Evolutionary conservation across 2,113 vertebrate species (phyloP).

Genomic region (Rattus rattus): DNA sequence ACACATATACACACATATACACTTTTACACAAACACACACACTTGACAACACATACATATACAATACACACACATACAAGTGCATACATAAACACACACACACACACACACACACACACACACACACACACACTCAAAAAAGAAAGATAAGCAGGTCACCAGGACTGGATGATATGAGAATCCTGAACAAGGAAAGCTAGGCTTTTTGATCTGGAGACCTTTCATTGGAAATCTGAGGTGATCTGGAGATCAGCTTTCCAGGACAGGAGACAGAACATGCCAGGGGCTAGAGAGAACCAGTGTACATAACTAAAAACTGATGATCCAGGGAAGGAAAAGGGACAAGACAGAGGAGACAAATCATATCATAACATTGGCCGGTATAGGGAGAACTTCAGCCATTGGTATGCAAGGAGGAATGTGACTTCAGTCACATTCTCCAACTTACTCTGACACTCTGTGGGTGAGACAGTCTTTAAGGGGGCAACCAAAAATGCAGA

Average conservation of each 20-base stretch:
- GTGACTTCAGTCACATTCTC: not conserved
- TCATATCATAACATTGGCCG: not conserved
- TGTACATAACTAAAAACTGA: not conserved
- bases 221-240: not conserved
- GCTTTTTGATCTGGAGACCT: not conserved
- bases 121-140: not conserved
- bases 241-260: not conserved
- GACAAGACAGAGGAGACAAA: not conserved
- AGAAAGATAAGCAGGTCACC: not conserved
- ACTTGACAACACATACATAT: not conserved
- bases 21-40: not conserved
- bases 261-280: not conserved
- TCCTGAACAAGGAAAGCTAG: not conserved
- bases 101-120: too few species aligned
- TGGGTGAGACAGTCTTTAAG: not conserved
- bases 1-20: not conserved
- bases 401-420: not conserved
- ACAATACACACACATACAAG: not conserved
- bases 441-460: not conserved
- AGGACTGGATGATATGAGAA: not conserved
- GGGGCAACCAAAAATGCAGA: not conserved
- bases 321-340: not conserved
- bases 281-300: not conserved
- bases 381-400: not conserved
- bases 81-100: too few species aligned